A percentile compares a stretch with the other conserved stretches of the same genome.
These are phyloP conservation scores for Amblyopsis hoosieri DNA, from an alignment of 2,797 vertebrate genomes.

Conservation along the genomic window DNA sequence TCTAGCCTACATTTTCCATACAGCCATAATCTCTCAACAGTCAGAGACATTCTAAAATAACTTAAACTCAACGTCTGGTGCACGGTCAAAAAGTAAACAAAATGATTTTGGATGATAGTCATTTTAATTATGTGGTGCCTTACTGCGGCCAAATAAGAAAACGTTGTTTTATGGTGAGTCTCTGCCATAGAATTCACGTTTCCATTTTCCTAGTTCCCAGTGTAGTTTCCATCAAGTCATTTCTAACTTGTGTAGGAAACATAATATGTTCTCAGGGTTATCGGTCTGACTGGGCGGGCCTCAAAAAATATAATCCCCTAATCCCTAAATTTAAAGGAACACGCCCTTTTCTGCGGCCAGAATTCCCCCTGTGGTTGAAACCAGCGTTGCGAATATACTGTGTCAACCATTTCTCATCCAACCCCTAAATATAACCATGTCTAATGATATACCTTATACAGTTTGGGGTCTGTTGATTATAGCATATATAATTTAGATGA, in stretches of 20 bases:
- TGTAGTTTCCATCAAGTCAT: conserved; percentile 11
- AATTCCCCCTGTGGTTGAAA: too few relatives aligned
- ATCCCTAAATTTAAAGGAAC: too few relatives aligned
- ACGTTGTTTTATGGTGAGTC: conserved; percentile 45
- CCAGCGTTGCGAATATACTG: too few relatives aligned
- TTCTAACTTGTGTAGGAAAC: background rate
- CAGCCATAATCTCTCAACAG: conserved; percentile 30
- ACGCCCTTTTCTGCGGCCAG: too few relatives aligned
- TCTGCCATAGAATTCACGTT: conserved; percentile 47
- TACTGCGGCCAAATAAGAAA: conserved; percentile 40
- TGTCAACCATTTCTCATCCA: too few relatives aligned
- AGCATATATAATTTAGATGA: conserved; percentile 10
- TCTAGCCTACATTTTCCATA: background rate
- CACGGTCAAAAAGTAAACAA: conserved; percentile 44
- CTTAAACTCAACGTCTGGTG: conserved; percentile 7
- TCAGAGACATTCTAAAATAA: conserved; percentile 38
- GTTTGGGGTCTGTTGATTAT: too few relatives aligned
- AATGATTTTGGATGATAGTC: conserved; percentile 37
- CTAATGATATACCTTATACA: too few relatives aligned
- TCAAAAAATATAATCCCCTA: too few relatives aligned
- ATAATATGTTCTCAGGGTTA: conserved; percentile 1
- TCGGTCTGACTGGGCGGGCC: conserved; percentile 3
- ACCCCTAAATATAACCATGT: too few relatives aligned
- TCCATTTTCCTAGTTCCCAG: conserved; percentile 7
- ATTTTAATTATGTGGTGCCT: conserved; percentile 49